Evolutionary conservation across 2,888 invertebrate genomes (phyloP).

Genomic region (Caenorhabditis sp.): DNA sequence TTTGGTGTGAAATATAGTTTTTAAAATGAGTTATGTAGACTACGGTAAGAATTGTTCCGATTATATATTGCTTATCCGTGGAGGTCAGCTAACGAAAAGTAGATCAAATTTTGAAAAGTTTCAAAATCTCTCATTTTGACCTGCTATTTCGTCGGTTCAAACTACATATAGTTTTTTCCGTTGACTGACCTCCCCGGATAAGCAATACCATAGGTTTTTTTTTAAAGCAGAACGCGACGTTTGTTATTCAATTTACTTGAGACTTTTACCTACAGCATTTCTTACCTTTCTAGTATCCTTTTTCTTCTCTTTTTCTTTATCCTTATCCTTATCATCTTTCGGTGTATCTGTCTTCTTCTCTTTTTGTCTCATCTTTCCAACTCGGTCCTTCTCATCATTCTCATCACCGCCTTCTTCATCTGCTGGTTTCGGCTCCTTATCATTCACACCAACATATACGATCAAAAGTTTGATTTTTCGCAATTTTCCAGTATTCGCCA

Average conservation of each 20-base stretch:
- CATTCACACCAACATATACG: constrained; percentile 7
- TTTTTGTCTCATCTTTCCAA: not conserved
- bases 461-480: not conserved
- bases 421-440: not conserved
- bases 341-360: not conserved
- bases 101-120: too few species aligned
- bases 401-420: not conserved
- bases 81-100: too few species aligned
- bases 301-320: not conserved
- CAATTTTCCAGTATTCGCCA: not conserved
- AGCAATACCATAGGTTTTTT: too few species aligned
- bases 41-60: too few species aligned
- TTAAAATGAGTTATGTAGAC: too few species aligned
- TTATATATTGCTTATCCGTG: too few species aligned
- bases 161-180: too few species aligned
- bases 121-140: too few species aligned
- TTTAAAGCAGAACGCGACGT: not conserved
- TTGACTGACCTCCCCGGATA: too few species aligned
- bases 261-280: not conserved
- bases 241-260: not conserved
- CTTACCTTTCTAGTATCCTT: not conserved
- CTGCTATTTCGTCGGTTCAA: too few species aligned
- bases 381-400: constrained; percentile 12
- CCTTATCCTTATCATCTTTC: not conserved
- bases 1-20: too few species aligned